Evolutionary conservation across 2,888 invertebrate genomes (phyloP).

Genomic region (Pristionchus japonicus): DNA sequence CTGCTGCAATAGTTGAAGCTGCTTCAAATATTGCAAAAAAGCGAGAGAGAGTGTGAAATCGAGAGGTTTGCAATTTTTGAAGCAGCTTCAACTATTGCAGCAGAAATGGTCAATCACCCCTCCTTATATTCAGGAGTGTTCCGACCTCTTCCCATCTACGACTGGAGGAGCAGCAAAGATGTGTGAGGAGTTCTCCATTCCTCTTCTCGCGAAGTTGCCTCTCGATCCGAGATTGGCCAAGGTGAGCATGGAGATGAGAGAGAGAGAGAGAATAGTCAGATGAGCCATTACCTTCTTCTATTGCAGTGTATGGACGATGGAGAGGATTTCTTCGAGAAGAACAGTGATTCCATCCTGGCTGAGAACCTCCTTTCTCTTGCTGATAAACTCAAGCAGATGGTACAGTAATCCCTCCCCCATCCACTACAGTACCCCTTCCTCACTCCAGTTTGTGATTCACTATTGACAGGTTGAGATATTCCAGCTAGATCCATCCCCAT

Average conservation of each 20-base stretch:
- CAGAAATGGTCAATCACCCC: too few species aligned
- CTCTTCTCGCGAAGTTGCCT: constrained; percentile 87
- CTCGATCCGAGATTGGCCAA: constrained; percentile 83
- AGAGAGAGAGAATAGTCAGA: neutral
- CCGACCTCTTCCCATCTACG: constrained; percentile 42
- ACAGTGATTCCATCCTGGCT: constrained; percentile 62
- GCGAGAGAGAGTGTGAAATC: too few species aligned
- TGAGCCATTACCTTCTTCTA: too few species aligned
- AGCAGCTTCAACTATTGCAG: too few species aligned
- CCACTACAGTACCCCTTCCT: neutral
- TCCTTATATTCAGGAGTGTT: constrained; percentile 43
- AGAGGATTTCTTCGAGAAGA: constrained; percentile 67
- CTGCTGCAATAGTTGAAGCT: too few species aligned
- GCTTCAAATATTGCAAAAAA: too few species aligned
- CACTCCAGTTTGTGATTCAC: neutral
- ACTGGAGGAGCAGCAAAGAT: constrained; percentile 84
- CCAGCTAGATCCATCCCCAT: neutral
- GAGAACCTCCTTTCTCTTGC: constrained; percentile 66
- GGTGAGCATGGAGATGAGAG: neutral
- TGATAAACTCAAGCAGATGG: constrained; percentile 55
- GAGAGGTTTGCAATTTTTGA: too few species aligned
- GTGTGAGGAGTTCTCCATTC: constrained; percentile 84
- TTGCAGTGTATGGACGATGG: constrained; percentile 59
- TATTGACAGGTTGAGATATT: constrained; percentile 31
- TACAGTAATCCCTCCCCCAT: neutral